Base-by-base conservation (phyloP, 2,797 vertebrate species). In the Odontamblyopus lacepedii region DNA sequence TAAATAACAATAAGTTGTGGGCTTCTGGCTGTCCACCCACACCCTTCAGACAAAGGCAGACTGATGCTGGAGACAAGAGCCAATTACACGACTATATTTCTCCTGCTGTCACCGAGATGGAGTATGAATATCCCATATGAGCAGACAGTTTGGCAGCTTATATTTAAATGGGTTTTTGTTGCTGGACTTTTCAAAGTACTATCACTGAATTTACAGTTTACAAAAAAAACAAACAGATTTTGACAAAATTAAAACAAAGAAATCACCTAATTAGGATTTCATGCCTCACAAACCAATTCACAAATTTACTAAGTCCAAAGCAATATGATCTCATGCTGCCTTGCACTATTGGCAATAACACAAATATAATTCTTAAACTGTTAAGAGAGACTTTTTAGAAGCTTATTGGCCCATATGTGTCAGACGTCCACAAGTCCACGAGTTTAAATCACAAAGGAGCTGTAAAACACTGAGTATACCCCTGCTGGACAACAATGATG, bases 401-500 rank as follows among this genome's bases (percentile, higher is more conserved):
- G 83, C 72, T 80, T 78, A 78, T 88, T 61, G 56, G 80, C 78
- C 78, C 71, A 74, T 84, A 63, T 1, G 76, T 80, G 79, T 66
- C 77, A 77, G 75, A 64, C 82, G 81, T 85, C 84, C 75, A 76
- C 80, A 85, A 88, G 82, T 57, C 4, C 85, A 75, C 78, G 41
- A 80, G 78, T 81, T 83, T 74, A 89, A 92, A 88, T 89, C 90
- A 83, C 89, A 90, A 70, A 79, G 65, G 70, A 48, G 75, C 80
- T 83, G 78, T 90, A 89, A 88, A 92, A 90, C 78, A 23, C 23
- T 23, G 23, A 23, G 23, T 23, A 23, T 23, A 23, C 23, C 23
- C 23, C 23, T 23, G 23, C 23, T 23, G 23, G 23, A 23, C 23
- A 23, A 23, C 23, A 23, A 23, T 23, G 23, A 23, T 23, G 23